Evolutionary conservation across 2,113 vertebrate genomes (phyloP), one percentile per base, ranked within the genome.

Genomic region (Ophthalmolycus amberensis): DNA sequence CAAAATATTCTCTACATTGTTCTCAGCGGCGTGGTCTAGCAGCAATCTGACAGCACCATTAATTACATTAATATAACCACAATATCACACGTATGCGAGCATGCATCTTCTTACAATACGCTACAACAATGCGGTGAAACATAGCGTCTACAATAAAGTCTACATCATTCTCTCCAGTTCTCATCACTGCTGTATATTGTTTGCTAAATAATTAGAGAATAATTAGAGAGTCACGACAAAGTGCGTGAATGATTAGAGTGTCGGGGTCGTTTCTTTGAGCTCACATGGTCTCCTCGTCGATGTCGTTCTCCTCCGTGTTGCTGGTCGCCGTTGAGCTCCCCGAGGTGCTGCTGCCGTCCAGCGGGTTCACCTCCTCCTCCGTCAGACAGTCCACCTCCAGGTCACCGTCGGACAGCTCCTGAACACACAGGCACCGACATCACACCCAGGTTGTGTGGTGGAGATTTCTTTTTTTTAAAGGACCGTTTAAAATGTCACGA

Each of bases 281-380:
- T 96, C 88, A 99, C 98, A 99, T 99, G 3, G 98, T 99, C 90
- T 99, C 98, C 85, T 99, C 98, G 42, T 99, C 98, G 0, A 99
- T 99, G 85, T 99, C 98, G 59, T 99, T 99, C 91, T 99, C 98
- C 83, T 99, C 98, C 0, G 98, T 99, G 94, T 99, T 99, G 91
- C 98, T 99, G 77, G 98, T 99, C 64, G 98, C 98, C 1, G 97
- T 99, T 3, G 98, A 99, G 89, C 98, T 99, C 11, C 97, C 98
- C 0, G 98, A 99, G 22, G 98, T 99, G 92, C 97, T 98, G 94
- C 97, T 99, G 27, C 97, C 97, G 4, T 99, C 98, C 8, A 99
- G 95, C 18, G 97, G 97, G 92, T 98, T 99, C 52, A 96, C 96
- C 90, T 99, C 98, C 66, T 99, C 98, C 59, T 97, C 98, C 15